Evolutionary conservation across 2,797 vertebrate species (phyloP).

Genomic region (Remorina albescens): DNA sequence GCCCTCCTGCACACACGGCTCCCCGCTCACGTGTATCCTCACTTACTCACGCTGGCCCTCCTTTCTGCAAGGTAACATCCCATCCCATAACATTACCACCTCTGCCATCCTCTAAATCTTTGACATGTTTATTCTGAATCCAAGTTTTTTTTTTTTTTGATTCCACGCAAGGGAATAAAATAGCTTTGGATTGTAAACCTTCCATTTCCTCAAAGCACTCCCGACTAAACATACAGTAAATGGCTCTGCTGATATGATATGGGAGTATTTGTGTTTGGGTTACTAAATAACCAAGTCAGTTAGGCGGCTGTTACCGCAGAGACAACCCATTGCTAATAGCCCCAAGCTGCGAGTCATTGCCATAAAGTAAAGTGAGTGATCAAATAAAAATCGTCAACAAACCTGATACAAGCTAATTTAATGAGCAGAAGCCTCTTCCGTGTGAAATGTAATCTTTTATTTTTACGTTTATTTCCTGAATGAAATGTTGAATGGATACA

Average conservation of each 20-base stretch:
- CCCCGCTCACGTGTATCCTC: conserved; percentile 33
- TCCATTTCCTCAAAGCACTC: conserved; percentile 48
- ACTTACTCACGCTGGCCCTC: neutral
- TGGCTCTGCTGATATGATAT: conserved; percentile 70
- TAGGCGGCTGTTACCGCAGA: conserved; percentile 37
- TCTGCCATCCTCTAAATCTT: conserved; percentile 18
- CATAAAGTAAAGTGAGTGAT: conserved; percentile 51
- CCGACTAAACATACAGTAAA: conserved; percentile 51
- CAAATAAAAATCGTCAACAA: conserved; percentile 36
- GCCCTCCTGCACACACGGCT: conserved; percentile 11
- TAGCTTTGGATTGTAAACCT: conserved; percentile 15
- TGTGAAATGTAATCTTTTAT: neutral
- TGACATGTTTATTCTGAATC: conserved; percentile 39
- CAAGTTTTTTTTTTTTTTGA: conserved; percentile 22
- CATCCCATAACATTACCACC: neutral
- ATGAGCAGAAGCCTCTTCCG: conserved; percentile 16
- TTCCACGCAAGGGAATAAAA: conserved; percentile 55
- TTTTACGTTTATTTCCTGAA: conserved; percentile 28
- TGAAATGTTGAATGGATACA: conserved; percentile 6
- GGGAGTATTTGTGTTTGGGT: conserved; percentile 70
- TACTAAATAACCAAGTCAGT: conserved; percentile 75
- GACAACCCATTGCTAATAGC: conserved; percentile 44
- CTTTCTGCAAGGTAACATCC: conserved; percentile 11
- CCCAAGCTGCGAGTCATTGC: conserved; percentile 43
- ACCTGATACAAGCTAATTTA: conserved; percentile 17